Conservation (phyloP, 2,888 invertebrate genomes). For the Apocheima hispidaria region DNA sequence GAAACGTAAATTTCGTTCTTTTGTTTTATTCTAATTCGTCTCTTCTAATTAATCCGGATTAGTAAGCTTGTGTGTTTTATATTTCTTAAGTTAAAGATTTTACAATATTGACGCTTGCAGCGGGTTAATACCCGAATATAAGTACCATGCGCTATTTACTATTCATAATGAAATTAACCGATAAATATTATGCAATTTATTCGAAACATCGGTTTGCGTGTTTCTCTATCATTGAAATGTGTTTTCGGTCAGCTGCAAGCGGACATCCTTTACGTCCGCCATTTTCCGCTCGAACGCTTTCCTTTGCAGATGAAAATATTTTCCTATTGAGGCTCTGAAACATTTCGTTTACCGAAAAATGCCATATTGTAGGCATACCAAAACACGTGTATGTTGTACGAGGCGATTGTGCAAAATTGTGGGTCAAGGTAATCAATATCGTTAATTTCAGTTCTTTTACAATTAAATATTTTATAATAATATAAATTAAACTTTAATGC, state of each 20-base stretch:
- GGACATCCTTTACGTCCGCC: constrained; percentile 44
- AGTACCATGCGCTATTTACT: too few species aligned
- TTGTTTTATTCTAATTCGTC: too few species aligned
- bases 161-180: neutral
- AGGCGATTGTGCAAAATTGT: neutral
- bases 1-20: too few species aligned
- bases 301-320: constrained; percentile 49
- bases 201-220: constrained; percentile 2
- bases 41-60: neutral
- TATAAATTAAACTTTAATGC: too few species aligned
- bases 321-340: constrained; percentile 20
- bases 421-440: neutral
- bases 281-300: constrained; percentile 52
- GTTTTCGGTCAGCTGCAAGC: constrained; percentile 21
- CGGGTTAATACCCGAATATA: too few species aligned
- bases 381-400: neutral
- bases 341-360: constrained; percentile 4
- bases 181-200: neutral
- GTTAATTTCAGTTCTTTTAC: neutral
- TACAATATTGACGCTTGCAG: too few species aligned
- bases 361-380: neutral
- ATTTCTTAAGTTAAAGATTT: too few species aligned
- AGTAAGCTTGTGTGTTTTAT: neutral
- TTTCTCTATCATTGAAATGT: constrained; percentile 22
- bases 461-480: neutral